Evolutionary conservation across 2,797 vertebrate genomes (phyloP).

Genomic region (Epinephelus coioides): DNA sequence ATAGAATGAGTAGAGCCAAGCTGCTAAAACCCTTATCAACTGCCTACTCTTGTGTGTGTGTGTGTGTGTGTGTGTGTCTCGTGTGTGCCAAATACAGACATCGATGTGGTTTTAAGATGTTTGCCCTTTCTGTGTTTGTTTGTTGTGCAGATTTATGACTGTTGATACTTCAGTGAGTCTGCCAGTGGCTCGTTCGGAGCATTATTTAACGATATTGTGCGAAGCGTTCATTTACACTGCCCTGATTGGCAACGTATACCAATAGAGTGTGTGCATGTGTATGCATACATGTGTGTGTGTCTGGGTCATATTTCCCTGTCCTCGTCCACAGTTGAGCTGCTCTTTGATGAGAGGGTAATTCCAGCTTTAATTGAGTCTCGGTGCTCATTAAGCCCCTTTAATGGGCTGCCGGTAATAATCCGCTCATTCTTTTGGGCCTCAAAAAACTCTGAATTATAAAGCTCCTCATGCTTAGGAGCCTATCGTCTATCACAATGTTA

Average conservation of each 20-base stretch:
- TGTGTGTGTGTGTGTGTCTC: not conserved
- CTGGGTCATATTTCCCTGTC: slow-evolving; percentile 76
- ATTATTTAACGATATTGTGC: slow-evolving; percentile 45
- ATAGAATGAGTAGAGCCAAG: slow-evolving; percentile 76
- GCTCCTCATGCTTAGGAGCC: slow-evolving; percentile 69
- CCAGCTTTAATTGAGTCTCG: slow-evolving; percentile 86
- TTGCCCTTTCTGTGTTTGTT: slow-evolving; percentile 67
- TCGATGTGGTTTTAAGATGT: slow-evolving; percentile 61
- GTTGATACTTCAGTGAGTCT: slow-evolving; percentile 42
- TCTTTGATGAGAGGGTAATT: slow-evolving; percentile 87
- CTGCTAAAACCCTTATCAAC: slow-evolving; percentile 81
- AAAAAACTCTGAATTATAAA: slow-evolving; percentile 75
- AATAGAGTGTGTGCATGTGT: slow-evolving; percentile 26
- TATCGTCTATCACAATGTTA: slow-evolving; percentile 59
- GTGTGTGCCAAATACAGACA: slow-evolving; percentile 29
- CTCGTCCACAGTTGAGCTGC: slow-evolving; percentile 79
- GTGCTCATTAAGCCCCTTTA: slow-evolving; percentile 86
- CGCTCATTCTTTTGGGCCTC: slow-evolving; percentile 78
- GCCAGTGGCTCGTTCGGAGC: slow-evolving; percentile 31
- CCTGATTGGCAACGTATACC: slow-evolving; percentile 65
- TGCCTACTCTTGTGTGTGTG: slow-evolving; percentile 53
- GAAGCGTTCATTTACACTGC: slow-evolving; percentile 56
- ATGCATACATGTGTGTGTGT: slow-evolving; percentile 42
- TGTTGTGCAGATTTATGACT: slow-evolving; percentile 58
- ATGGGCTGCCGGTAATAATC: slow-evolving; percentile 85